Conservation (phyloP, 2,888 invertebrate species). For the Thymelicus sylvestris region DNA sequence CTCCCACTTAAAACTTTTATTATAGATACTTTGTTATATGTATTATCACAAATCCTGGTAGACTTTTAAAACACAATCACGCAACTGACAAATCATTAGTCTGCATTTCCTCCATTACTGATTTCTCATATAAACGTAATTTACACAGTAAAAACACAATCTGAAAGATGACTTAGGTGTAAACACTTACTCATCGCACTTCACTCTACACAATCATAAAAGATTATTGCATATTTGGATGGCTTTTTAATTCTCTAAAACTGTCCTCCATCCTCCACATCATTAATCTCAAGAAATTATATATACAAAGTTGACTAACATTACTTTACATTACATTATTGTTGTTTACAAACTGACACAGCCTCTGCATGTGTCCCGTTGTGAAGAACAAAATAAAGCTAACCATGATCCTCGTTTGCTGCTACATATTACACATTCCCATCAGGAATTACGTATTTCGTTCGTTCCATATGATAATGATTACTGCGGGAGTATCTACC, state of each 20-base stretch:
- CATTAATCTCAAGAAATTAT: constrained; percentile 83
- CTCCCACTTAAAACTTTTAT: constrained; percentile 86
- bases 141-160: constrained; percentile 83
- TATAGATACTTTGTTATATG: constrained; percentile 88
- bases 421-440: constrained; percentile 59
- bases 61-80: constrained; percentile 89
- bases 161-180: constrained; percentile 80
- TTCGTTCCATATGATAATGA: constrained; percentile 68
- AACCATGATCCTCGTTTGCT: constrained; percentile 60
- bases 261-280: constrained; percentile 72
- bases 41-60: constrained; percentile 91
- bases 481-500: constrained; percentile 84
- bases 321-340: constrained; percentile 76
- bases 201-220: constrained; percentile 79
- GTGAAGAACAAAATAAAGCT: constrained; percentile 66
- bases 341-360: constrained; percentile 57
- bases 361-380: constrained; percentile 55
- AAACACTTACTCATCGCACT: constrained; percentile 74
- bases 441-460: constrained; percentile 58
- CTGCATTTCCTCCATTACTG: constrained; percentile 81
- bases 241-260: constrained; percentile 79
- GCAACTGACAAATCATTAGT: constrained; percentile 83
- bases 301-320: constrained; percentile 83
- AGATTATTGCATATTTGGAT: constrained; percentile 83
- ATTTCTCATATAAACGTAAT: constrained; percentile 83